Base-by-base conservation (phyloP, 2,113 vertebrate genomes). In the Octodon degus region DNA sequence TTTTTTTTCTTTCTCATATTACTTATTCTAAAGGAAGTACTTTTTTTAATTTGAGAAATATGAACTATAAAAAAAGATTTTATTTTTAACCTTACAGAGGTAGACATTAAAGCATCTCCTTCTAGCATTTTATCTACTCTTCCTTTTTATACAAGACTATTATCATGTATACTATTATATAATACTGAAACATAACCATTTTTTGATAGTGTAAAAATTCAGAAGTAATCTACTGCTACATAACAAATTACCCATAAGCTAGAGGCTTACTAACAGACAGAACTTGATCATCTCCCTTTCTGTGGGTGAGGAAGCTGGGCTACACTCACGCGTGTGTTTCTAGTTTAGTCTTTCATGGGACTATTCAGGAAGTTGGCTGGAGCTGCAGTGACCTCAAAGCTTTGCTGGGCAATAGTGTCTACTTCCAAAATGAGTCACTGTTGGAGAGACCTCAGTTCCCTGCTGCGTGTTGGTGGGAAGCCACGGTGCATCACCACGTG, bases 1-100 rank as follows among this genome's bases (percentile, higher is more conserved):
- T 60, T 65, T 89, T 85, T 89, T 85, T 67, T 40, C 95, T 90
- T 89, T 62, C 58, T 27, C 9, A 30, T 60, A n/a, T 62, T 87
- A 55, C 6, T 30, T 63, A 34, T 65, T 94, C 34, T 24, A 85
- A 94, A 94, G 58, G 10, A 89, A 74, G 6, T 2, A 13, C 65
- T 89, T 77, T 53, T 53, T 55, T 63, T 4, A 88, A 43, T 58
- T 93, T 80, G 6, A n/a, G 27, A n/a, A 77, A 81, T 82, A 22
- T 60, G 40, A 90, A 95, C 93, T 43, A 50, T 72, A 43, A 63
- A 91, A 63, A 55, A 12, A 30, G n/a, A n/a, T 25, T 53, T 17
- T 5, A 72, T 90, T 82, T 76, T 94, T 83, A n/a, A 34, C 9
- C 43, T 43, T 32, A 80, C 22, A 65, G 63, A 97, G 17, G 10